Evolutionary conservation across 2,113 vertebrate genomes (phyloP).

Genomic region (Salvelinus namaycush): DNA sequence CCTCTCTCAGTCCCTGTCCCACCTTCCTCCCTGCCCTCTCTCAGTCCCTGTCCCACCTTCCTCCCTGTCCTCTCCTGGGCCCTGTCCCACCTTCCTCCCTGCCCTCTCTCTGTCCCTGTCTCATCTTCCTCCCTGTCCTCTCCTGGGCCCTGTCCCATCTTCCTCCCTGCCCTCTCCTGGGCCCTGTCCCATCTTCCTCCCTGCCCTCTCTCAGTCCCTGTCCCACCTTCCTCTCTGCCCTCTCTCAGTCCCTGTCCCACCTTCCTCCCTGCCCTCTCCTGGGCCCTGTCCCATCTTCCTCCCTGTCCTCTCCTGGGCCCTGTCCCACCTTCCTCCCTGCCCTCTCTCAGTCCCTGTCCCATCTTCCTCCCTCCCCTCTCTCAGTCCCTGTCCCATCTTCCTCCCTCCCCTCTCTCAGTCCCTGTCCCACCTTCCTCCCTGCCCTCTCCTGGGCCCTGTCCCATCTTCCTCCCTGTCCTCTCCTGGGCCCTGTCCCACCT

Average conservation of each 20-base stretch:
- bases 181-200: constrained; percentile 31
- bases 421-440: too few species aligned
- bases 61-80: constrained; percentile 84
- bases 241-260: constrained; percentile 73
- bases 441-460: constrained; percentile 77
- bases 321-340: too few species aligned
- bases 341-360: constrained; percentile 75
- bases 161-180: constrained; percentile 78
- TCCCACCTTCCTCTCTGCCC: constrained; percentile 13
- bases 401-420: constrained; percentile 82
- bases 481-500: constrained; percentile 66
- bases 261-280: constrained; percentile 75
- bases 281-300: constrained; percentile 46
- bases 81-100: too few species aligned
- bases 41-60: constrained; percentile 55
- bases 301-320: constrained; percentile 84
- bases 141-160: constrained; percentile 66
- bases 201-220: constrained; percentile 79
- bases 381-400: constrained; percentile 55
- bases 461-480: constrained; percentile 67
- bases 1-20: constrained; percentile 75
- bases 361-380: constrained; percentile 70
- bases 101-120: constrained; percentile 77
- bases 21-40: constrained; percentile 62
- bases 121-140: constrained; percentile 67